Conservation (phyloP, 2,888 invertebrate species). For the Euphydryas editha region DNA sequence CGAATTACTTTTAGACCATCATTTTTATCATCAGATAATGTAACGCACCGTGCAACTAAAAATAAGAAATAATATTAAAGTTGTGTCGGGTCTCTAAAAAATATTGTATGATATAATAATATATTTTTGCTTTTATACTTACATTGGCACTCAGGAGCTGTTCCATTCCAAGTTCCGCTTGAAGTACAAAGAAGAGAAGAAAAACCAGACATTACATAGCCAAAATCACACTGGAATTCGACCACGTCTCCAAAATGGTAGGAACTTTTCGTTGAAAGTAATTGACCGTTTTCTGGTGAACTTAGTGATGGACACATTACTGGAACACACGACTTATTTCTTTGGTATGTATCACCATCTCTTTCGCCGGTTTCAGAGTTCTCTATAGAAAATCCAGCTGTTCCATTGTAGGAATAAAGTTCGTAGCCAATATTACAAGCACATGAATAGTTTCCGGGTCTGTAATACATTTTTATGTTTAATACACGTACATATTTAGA, state of each 20-base stretch:
- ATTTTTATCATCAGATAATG: conserved; percentile 93
- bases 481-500: background rate
- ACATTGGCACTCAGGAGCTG: conserved; percentile 97
- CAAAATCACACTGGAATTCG: conserved; percentile 96
- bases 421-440: conserved; percentile 96
- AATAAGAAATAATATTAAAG: conserved; percentile 47
- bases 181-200: conserved; percentile 93
- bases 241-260: conserved; percentile 96
- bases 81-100: background rate
- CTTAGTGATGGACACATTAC: conserved; percentile 92
- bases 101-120: background rate
- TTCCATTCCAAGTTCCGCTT: conserved; percentile 96
- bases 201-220: conserved; percentile 95
- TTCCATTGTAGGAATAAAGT: conserved; percentile 93
- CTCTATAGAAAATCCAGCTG: conserved; percentile 93
- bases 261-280: conserved; percentile 90
- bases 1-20: conserved; percentile 92
- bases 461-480: conserved; percentile 51
- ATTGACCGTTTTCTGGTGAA: conserved; percentile 92
- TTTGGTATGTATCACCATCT: conserved; percentile 94
- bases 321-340: conserved; percentile 97
- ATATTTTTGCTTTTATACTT: conserved; percentile 62
- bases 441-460: conserved; percentile 94
- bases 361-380: conserved; percentile 92
- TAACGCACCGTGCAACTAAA: conserved; percentile 94